These are phyloP conservation scores for Equus quagga DNA, from an alignment of 2,113 vertebrate species.

Conservation along the genomic window DNA sequence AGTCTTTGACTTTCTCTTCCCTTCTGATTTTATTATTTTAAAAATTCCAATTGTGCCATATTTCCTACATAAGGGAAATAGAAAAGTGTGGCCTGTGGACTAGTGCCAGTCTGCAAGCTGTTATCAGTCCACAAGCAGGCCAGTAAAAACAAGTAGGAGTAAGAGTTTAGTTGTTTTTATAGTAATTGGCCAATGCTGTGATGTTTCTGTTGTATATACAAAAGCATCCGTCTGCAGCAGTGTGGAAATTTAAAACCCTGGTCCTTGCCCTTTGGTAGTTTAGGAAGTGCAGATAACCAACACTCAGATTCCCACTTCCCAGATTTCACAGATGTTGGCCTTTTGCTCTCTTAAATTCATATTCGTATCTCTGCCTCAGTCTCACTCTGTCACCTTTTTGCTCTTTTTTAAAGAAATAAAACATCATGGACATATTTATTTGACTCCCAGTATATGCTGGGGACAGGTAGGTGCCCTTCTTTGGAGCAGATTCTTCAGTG, in stretches of 20 bases:
- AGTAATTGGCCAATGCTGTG: neutral
- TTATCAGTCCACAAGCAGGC: neutral
- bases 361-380: neutral
- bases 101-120: neutral
- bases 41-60: neutral
- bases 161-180: neutral
- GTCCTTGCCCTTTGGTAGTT: neutral
- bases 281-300: neutral
- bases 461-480: neutral
- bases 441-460: neutral
- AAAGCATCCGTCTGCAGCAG: neutral
- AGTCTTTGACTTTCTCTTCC: neutral
- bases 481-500: neutral
- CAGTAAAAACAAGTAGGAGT: neutral
- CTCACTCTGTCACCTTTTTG: neutral
- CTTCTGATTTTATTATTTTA: neutral
- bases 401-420: neutral
- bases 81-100: neutral
- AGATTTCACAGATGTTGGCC: neutral
- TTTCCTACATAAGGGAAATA: neutral
- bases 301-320: neutral
- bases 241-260: neutral
- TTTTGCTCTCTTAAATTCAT: neutral
- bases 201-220: neutral
- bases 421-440: fast-evolving